These are phyloP conservation scores for Pinna nobilis DNA, from an alignment of 1,140 invertebrate species.

Conservation along the genomic window DNA sequence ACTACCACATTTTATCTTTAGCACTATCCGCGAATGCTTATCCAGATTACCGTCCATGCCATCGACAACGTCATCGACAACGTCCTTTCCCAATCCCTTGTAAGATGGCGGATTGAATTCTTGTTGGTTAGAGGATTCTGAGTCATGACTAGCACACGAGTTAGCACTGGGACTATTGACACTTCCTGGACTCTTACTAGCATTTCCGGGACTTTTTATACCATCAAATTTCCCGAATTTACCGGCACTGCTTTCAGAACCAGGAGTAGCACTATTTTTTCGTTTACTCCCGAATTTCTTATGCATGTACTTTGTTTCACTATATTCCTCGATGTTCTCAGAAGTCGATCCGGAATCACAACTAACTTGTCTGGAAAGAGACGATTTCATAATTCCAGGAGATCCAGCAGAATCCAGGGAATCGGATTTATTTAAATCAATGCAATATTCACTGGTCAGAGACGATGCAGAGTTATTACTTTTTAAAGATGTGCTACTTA, in stretches of 20 bases:
- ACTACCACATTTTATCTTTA: slow-evolving; percentile 5
- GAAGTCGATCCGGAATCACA: slow-evolving; percentile 29
- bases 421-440: not conserved
- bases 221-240: not conserved
- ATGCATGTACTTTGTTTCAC: slow-evolving; percentile 58
- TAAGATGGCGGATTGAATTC: not conserved
- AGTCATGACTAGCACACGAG: slow-evolving; percentile 33
- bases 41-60: not conserved
- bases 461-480: not conserved
- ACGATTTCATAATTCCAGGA: not conserved
- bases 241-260: not conserved
- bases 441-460: not conserved
- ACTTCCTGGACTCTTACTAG: not conserved
- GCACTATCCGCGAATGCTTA: slow-evolving; percentile 8
- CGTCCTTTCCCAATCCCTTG: not conserved
- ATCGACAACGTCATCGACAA: not conserved
- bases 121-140: slow-evolving; percentile 11
- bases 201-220: slow-evolving; percentile 4
- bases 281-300: slow-evolving; percentile 63
- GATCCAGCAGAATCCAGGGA: not conserved
- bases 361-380: slow-evolving; percentile 30
- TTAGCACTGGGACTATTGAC: slow-evolving; percentile 37
- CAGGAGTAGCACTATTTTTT: slow-evolving; percentile 13
- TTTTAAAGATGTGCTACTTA: not conserved
- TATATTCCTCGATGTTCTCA: slow-evolving; percentile 30